These are phyloP conservation scores for Falco biarmicus DNA, from an alignment of 2,797 vertebrate genomes.

Conservation along the genomic window DNA sequence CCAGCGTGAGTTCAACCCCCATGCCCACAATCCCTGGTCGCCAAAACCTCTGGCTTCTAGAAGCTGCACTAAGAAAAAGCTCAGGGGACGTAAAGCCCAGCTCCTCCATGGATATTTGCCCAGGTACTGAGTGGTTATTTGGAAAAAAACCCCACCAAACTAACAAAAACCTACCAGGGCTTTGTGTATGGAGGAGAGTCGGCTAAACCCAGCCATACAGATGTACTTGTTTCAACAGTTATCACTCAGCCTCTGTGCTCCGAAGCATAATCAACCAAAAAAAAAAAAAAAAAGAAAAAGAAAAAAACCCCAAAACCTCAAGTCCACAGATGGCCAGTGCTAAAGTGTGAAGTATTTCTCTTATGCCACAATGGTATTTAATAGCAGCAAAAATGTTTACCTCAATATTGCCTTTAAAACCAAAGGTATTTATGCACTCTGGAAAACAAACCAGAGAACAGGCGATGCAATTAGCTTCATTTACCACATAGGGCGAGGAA, in stretches of 20 bases:
- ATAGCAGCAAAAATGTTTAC: conserved; percentile 17
- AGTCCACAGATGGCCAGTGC: not conserved
- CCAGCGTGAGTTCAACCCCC: not conserved
- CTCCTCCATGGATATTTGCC: not conserved
- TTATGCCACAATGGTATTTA: conserved; percentile 19
- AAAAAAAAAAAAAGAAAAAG: not conserved
- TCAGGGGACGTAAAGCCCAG: not conserved
- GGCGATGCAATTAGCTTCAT: not conserved
- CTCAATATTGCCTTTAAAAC: conserved; percentile 7
- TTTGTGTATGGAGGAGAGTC: rapidly evolving
- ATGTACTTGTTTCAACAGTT: not conserved
- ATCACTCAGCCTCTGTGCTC: not conserved
- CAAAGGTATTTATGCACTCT: not conserved
- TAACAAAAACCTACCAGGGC: not conserved
- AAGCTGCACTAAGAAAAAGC: not conserved
- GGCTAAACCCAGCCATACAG: not conserved
- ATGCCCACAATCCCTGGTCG: rapidly evolving
- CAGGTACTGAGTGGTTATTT: not conserved
- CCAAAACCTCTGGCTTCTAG: not conserved
- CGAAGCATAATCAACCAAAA: not conserved
- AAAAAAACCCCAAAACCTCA: not conserved
- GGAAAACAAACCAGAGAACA: not conserved
- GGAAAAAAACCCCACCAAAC: not conserved
- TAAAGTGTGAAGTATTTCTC: conserved; percentile 1
- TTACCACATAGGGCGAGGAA: not conserved